Conservation (phyloP, 2,797 vertebrate genomes). For the Coluber constrictor region DNA sequence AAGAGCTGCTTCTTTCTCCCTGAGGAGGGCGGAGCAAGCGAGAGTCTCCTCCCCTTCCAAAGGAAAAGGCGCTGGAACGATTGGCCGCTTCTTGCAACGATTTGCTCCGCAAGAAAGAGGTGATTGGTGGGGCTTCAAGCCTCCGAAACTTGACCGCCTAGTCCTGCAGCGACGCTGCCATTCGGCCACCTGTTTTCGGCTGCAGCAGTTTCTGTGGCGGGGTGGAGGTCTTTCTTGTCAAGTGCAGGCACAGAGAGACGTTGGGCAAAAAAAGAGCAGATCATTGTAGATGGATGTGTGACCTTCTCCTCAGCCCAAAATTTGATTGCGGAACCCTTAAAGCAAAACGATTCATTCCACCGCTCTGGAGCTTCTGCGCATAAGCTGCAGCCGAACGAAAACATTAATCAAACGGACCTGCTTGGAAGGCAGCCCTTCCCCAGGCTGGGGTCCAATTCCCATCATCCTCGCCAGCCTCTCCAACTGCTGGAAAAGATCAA, state of each 20-base stretch:
- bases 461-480: background rate
- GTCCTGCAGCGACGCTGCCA: background rate
- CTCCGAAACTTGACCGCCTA: background rate
- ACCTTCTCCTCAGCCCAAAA: background rate
- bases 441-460: background rate
- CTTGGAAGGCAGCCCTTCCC: background rate
- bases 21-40: background rate
- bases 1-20: too few species aligned
- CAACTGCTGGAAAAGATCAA: background rate
- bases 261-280: too few species aligned
- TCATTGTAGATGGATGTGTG: background rate
- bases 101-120: background rate
- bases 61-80: background rate
- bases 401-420: background rate
- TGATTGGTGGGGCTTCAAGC: background rate
- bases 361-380: background rate
- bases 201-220: background rate
- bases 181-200: background rate
- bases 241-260: too few species aligned
- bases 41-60: background rate
- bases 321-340: background rate
- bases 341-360: background rate
- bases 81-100: background rate
- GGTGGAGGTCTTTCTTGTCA: background rate
- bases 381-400: background rate